Evolutionary conservation across 1,140 invertebrate genomes (phyloP).

Genomic region (Pollicipes pollicipes): DNA sequence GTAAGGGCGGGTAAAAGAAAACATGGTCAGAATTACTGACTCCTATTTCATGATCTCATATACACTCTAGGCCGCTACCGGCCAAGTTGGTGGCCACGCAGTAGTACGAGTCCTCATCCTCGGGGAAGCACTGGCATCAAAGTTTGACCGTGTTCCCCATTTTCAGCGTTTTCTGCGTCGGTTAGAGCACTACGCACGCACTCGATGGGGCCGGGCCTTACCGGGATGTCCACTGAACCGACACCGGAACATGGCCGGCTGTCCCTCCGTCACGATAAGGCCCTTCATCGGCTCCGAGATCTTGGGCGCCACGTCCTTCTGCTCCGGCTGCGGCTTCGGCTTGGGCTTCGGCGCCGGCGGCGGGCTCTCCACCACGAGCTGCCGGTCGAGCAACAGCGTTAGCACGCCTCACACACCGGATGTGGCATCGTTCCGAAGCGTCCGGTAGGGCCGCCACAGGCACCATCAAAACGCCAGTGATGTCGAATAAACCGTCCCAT

Average conservation of each 20-base stretch:
- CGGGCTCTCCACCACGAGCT: slow-evolving; percentile 9
- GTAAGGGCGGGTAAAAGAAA: no score
- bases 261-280: slow-evolving; percentile 66
- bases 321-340: slow-evolving; percentile 21
- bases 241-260: slow-evolving; percentile 67
- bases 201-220: no score
- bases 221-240: slow-evolving; percentile 56
- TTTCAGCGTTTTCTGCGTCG: not conserved
- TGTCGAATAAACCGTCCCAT: no score
- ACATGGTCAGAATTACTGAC: no score
- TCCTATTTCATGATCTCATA: no score
- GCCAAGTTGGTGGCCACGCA: slow-evolving; percentile 78
- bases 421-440: no score
- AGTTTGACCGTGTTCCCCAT: no score
- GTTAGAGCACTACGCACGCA: not conserved
- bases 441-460: no score
- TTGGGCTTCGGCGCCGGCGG: slow-evolving; percentile 32
- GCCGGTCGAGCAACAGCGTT: no score
- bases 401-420: no score
- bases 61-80: no score
- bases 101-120: slow-evolving; percentile 80
- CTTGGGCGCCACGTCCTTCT: slow-evolving; percentile 47
- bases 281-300: slow-evolving; percentile 62
- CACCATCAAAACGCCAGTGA: no score
- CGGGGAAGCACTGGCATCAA: slow-evolving; percentile 92